Evolutionary conservation across 1,140 invertebrate species (phyloP).

Genomic region (Procambarus virginalis): DNA sequence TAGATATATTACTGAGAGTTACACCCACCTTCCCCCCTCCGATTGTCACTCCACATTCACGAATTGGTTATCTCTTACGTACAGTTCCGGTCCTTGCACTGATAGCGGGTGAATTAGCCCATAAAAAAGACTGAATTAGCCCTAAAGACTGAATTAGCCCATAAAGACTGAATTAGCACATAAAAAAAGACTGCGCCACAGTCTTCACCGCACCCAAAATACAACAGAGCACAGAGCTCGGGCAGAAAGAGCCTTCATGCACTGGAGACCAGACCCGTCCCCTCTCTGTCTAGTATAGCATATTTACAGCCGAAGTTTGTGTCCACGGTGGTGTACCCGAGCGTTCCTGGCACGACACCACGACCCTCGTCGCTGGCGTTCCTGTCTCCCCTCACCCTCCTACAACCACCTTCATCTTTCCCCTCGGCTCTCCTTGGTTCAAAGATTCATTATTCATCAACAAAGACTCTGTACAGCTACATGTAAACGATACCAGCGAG

Average conservation of each 20-base stretch:
- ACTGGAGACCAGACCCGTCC: not conserved
- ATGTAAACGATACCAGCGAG: not conserved
- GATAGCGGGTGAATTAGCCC: no score
- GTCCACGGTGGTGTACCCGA: not conserved
- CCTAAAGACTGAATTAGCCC: no score
- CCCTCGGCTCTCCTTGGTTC: not conserved
- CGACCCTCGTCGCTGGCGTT: not conserved
- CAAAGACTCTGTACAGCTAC: not conserved
- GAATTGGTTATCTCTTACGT: no score
- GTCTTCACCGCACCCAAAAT: not conserved
- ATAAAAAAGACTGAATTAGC: no score
- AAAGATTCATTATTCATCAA: not conserved
- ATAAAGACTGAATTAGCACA: no score
- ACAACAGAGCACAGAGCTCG: not conserved
- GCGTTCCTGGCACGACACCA: not conserved
- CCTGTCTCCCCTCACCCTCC: not conserved
- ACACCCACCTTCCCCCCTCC: no score
- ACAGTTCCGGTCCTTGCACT: no score
- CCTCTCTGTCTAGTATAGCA: not conserved
- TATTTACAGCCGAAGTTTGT: slow-evolving; percentile 6
- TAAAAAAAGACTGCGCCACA: no score
- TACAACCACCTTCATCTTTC: not conserved
- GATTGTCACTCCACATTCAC: no score
- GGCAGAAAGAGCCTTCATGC: not conserved
- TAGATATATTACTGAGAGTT: no score